Base-by-base conservation (phyloP, 1,140 invertebrate genomes). In the Drosophila athabasca region DNA sequence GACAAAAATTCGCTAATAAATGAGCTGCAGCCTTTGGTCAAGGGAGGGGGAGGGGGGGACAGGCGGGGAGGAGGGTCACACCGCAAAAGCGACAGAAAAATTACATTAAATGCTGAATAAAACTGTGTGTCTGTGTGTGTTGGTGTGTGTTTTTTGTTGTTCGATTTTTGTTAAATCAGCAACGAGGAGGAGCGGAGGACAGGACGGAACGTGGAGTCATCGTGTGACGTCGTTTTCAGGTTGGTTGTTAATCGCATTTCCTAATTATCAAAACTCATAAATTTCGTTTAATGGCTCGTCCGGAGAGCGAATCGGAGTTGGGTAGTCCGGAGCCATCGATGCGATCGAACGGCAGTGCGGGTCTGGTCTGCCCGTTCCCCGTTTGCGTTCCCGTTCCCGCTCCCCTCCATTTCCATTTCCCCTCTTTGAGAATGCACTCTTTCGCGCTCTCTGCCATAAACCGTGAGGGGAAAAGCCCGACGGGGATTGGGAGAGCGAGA, bases 191-290 rank as follows among this genome's bases (percentile, higher is more conserved):
- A 35, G 17, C 31, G 9, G 29, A 31, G 29, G 29, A 31, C 29
- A 7, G 31, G 35, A 39, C 35, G 53, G 48, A 43, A 35, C 22
- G 17, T 15, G 35, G 35, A 15, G 8, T 6, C 31, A 66, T 51
- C n/a, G 19, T 35, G 41, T 71, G 71, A 76, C 72, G 57, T 66
- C 45, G 58, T 57, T 66, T 76, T 61, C 48, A 48, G 51, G 58
- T 48, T 64, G 51, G 58, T 44, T 64, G 59, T 77, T 77, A 67
- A 79, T 69, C 78, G 62, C 83, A 67, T 88, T 88, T 88, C 72
- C 74, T 81, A 85, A 88, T 88, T 82, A 83, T 83, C 62, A 62
- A 76, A 79, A 73, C 43, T 52, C 76, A 83, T 88, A 76, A 88
- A 82, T 82, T 81, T 51, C 48, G 13, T 53, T 72, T 59, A 68